Conservation (phyloP, 2,113 vertebrate species). For the Etheostoma cragini region DNA sequence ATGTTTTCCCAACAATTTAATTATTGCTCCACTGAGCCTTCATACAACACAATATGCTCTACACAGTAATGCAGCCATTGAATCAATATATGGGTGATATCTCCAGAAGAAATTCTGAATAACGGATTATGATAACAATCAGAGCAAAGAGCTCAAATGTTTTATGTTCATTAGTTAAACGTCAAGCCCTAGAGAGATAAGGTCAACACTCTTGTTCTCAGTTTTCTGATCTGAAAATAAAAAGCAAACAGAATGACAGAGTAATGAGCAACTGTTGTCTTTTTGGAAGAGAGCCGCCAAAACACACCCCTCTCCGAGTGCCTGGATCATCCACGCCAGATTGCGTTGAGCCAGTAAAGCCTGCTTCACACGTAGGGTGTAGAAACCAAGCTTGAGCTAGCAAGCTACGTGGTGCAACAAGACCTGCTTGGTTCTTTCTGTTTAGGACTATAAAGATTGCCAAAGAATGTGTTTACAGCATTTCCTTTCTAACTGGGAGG, state of each 20-base stretch:
- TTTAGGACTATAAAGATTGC: too few species aligned
- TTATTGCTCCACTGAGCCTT: slow-evolving; percentile 14
- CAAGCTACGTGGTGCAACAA: too few species aligned
- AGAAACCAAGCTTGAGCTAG: too few species aligned
- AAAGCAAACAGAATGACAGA: neutral
- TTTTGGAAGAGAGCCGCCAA: too few species aligned
- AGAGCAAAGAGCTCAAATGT: neutral
- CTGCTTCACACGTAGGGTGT: too few species aligned
- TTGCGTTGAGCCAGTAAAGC: too few species aligned
- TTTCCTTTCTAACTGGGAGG: too few species aligned
- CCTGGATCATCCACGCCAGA: too few species aligned
- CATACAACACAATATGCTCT: neutral
- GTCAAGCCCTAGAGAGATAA: neutral
- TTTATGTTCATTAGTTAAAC: neutral
- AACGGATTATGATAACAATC: neutral
- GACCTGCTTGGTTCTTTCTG: too few species aligned
- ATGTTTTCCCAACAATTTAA: slow-evolving; percentile 35
- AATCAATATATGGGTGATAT: neutral
- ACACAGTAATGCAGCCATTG: neutral
- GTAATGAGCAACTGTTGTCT: too few species aligned
- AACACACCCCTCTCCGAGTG: too few species aligned
- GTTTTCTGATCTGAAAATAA: neutral
- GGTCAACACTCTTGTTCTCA: neutral
- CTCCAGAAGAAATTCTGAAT: neutral
- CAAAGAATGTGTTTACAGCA: too few species aligned